Evolutionary conservation across 2,888 invertebrate species (phyloP).

Genomic region (Ophion ventricosus): DNA sequence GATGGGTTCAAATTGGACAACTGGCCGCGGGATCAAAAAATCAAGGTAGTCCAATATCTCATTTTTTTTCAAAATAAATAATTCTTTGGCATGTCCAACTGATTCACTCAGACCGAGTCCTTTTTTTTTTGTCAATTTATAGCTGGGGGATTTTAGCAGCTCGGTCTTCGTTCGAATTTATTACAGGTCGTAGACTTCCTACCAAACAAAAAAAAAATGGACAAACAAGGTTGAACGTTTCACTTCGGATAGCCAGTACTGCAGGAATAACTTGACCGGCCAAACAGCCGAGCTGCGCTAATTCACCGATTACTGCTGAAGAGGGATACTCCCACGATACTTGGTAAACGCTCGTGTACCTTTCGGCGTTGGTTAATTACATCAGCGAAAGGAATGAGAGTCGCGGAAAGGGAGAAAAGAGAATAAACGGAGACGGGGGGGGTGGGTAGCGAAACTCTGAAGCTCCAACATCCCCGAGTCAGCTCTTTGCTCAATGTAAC

Average conservation of each 20-base stretch:
- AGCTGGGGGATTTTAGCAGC: no score
- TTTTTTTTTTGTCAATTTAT: no score
- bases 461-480: constrained; percentile 46
- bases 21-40: neutral
- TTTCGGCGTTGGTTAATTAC: constrained; percentile 1
- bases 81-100: neutral
- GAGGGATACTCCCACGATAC: neutral
- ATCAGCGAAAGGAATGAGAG: neutral
- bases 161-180: no score
- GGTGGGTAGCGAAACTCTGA: constrained; percentile 33
- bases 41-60: no score
- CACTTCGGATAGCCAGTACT: no score
- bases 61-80: neutral
- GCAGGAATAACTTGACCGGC: neutral
- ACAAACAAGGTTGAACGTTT: no score
- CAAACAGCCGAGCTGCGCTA: neutral
- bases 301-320: neutral
- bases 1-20: neutral
- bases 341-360: neutral
- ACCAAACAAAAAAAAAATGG: no score
- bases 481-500: constrained; percentile 54
- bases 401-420: neutral
- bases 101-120: no score
- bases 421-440: neutral
- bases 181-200: no score